Conservation (phyloP, 1,140 invertebrate genomes). For the Zaprionus lachaisei region DNA sequence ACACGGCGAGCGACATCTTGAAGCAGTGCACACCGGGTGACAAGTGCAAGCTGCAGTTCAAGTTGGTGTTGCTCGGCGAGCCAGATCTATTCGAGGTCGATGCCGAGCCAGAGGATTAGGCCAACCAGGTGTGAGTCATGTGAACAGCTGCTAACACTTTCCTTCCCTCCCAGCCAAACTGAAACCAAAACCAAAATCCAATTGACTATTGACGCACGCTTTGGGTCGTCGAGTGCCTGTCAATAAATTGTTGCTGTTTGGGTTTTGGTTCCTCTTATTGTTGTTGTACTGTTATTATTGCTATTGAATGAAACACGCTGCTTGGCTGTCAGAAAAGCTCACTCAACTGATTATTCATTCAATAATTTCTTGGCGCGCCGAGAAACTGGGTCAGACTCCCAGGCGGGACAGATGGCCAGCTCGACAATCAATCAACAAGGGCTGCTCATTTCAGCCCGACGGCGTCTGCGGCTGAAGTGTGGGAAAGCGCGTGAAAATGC, state of each 20-base stretch:
- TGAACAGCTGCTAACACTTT: neutral
- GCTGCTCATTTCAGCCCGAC: slow-evolving; percentile 61
- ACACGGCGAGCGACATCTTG: slow-evolving; percentile 37
- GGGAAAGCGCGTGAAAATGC: slow-evolving; percentile 37
- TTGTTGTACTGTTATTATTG: slow-evolving; percentile 10
- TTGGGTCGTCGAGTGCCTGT: slow-evolving; percentile 62
- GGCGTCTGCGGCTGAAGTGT: slow-evolving; percentile 12
- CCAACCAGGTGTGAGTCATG: neutral
- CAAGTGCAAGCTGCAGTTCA: slow-evolving; percentile 27
- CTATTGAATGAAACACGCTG: slow-evolving; percentile 42
- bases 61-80: slow-evolving; percentile 38
- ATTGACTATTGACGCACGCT: slow-evolving; percentile 69
- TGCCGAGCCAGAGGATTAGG: slow-evolving; percentile 16
- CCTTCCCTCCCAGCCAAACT: neutral
- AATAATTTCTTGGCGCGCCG: slow-evolving; percentile 59
- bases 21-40: slow-evolving; percentile 18
- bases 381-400: slow-evolving; percentile 64
- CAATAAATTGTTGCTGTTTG: slow-evolving; percentile 55
- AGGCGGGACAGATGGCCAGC: slow-evolving; percentile 22
- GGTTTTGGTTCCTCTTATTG: neutral
- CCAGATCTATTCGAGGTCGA: slow-evolving; percentile 34
- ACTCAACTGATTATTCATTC: slow-evolving; percentile 64
- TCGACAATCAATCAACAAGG: slow-evolving; percentile 67
- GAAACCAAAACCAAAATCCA: slow-evolving; percentile 32
- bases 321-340: slow-evolving; percentile 48